Evolutionary conservation across 2,888 invertebrate species (phyloP).

Genomic region (Apamea crenata): DNA sequence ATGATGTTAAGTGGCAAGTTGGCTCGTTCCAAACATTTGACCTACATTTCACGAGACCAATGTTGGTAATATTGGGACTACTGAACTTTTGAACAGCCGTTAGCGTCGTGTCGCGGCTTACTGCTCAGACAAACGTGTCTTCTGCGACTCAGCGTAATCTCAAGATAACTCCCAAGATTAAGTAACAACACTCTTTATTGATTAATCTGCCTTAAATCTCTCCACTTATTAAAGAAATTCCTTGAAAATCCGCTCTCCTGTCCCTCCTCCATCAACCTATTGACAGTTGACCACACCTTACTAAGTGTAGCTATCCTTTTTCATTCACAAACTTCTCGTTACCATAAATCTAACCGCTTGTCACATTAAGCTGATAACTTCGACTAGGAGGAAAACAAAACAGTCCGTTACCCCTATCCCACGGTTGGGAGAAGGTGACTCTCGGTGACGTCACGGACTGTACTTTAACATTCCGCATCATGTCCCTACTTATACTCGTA

Average conservation of each 20-base stretch:
- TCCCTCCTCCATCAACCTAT: conserved; percentile 25
- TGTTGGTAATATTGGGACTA: conserved; percentile 18
- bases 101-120: neutral
- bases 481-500: conserved; percentile 17
- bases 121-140: conserved; percentile 8
- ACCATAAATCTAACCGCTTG: neutral
- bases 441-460: conserved; percentile 27
- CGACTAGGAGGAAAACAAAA: conserved; percentile 8
- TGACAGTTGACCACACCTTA: conserved; percentile 13
- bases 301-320: conserved; percentile 19
- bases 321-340: conserved; percentile 2
- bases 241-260: neutral
- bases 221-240: conserved; percentile 1
- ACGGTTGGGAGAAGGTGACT: neutral
- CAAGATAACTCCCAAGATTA: neutral
- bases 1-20: conserved; percentile 37
- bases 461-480: conserved; percentile 35
- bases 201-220: neutral
- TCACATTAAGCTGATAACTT: conserved; percentile 2
- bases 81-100: conserved; percentile 12
- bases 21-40: conserved; percentile 22
- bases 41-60: conserved; percentile 6
- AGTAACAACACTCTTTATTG: neutral
- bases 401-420: neutral
- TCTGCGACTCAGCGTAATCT: neutral